These are phyloP conservation scores for Barbus barbus DNA, from an alignment of 2,113 vertebrate genomes.

Conservation along the genomic window DNA sequence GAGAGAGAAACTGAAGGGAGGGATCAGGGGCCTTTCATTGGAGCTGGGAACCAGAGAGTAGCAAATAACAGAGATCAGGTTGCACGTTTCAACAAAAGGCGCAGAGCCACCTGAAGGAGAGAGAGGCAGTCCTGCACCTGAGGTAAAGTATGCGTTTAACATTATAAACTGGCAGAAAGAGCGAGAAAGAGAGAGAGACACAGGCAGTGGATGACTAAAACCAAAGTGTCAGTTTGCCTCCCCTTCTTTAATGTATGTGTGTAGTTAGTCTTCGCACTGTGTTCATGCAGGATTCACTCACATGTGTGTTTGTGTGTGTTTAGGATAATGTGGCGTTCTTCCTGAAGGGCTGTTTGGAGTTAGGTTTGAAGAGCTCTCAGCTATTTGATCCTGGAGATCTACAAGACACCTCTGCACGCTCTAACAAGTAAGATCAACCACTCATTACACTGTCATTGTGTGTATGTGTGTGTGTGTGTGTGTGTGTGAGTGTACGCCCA, in stretches of 20 bases:
- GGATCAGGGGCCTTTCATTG: conserved; percentile 31
- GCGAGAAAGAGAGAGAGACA: conserved; percentile 24
- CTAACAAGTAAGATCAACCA: conserved; percentile 83
- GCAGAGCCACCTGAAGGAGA: conserved; percentile 52
- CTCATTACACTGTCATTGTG: neutral
- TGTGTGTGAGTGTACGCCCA: neutral
- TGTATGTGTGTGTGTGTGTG: neutral
- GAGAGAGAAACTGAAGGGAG: conserved; percentile 33
- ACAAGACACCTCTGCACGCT: conserved; percentile 86
- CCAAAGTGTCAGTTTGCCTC: conserved; percentile 18
- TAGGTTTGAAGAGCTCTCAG: conserved; percentile 95
- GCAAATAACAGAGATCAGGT: conserved; percentile 43
- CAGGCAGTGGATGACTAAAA: conserved; percentile 5
- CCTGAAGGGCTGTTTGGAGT: conserved; percentile 91
- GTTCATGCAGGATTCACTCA: conserved; percentile 14
- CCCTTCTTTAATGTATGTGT: conserved; percentile 11
- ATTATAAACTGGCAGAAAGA: conserved; percentile 37
- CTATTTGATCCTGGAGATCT: conserved; percentile 96
- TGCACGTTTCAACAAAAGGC: conserved; percentile 62
- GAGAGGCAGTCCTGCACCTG: conserved; percentile 43
- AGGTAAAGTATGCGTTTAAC: conserved; percentile 29
- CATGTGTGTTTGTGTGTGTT: conserved; percentile 34
- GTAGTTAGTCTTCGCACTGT: neutral
- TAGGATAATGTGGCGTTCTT: conserved; percentile 96
- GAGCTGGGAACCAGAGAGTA: conserved; percentile 68